These are phyloP conservation scores for Emydura subglobosa DNA, from an alignment of 2,113 vertebrate genomes.

Conservation along the genomic window DNA sequence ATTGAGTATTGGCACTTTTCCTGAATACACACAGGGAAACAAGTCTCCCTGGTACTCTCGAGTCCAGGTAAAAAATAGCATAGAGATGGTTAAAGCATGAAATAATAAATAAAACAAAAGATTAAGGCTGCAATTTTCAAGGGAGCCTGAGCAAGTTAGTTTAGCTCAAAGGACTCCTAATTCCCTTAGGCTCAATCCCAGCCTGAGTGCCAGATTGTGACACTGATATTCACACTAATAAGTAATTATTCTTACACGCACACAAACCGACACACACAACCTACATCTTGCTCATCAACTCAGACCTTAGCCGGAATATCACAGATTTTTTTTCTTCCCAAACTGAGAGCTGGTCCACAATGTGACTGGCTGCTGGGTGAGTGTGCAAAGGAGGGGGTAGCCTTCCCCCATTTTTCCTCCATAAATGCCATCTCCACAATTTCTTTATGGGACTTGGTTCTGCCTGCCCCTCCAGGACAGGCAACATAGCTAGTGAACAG, in stretches of 20 bases:
- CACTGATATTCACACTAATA: background rate
- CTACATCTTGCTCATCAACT: background rate
- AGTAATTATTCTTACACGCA: background rate
- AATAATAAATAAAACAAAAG: background rate
- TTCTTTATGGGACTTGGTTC: background rate
- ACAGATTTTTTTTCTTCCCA: background rate
- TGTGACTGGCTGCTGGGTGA: background rate
- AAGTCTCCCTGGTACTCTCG: background rate
- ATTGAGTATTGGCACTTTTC: background rate
- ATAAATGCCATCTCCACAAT: background rate
- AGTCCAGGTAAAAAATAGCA: background rate
- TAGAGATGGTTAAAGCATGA: conserved; percentile 9
- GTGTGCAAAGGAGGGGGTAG: background rate
- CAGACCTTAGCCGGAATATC: background rate
- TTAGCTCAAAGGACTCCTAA: conserved; percentile 37
- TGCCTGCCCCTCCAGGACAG: fast-evolving
- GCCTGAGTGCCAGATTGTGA: background rate
- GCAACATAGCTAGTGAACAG: background rate
- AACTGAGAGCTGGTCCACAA: background rate
- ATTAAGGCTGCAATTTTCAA: conserved; percentile 26
- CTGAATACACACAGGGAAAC: background rate
- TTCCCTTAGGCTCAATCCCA: conserved; percentile 35
- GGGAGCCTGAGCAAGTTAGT: conserved; percentile 3
- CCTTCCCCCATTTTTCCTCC: background rate
- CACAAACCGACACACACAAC: fast-evolving